Evolutionary conservation across 2,888 invertebrate genomes (phyloP).

Genomic region (Drosophila picticornis): DNA sequence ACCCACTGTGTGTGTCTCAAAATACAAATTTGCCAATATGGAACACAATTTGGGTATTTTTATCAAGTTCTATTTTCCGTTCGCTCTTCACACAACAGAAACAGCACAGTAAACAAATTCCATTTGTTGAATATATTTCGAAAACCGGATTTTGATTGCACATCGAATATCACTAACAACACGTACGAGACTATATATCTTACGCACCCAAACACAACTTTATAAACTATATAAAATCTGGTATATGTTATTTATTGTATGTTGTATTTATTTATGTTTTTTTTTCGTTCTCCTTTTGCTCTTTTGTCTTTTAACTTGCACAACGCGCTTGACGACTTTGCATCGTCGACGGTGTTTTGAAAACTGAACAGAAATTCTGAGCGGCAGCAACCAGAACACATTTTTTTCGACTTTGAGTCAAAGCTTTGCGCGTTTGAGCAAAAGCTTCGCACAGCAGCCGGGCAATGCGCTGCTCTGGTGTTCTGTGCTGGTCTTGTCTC

Average conservation of each 20-base stretch:
- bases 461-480: constrained; percentile 9
- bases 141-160: constrained; percentile 55
- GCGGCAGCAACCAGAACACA: constrained; percentile 51
- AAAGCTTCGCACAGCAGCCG: constrained; percentile 71
- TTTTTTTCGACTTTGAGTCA: constrained; percentile 49
- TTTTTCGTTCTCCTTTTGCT: constrained; percentile 3
- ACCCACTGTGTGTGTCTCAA: constrained; percentile 15
- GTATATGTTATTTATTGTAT: neutral
- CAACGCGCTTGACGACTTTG: constrained; percentile 45
- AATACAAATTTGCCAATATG: constrained; percentile 39
- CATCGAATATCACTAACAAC: constrained; percentile 18
- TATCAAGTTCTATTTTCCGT: constrained; percentile 58
- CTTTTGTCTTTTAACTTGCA: constrained; percentile 11
- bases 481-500: constrained; percentile 13
- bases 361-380: constrained; percentile 66
- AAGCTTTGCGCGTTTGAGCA: constrained; percentile 57
- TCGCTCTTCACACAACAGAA: constrained; percentile 9
- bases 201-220: constrained; percentile 66
- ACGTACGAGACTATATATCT: constrained; percentile 16
- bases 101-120: constrained; percentile 36
- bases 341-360: constrained; percentile 60
- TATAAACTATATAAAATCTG: constrained; percentile 30
- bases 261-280: constrained; percentile 1
- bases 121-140: constrained; percentile 29
- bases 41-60: constrained; percentile 56